Percentiles rank a stretch among this genome's conserved stretches.
phyloP scores from a whole-genome alignment of 37 sponge, comb jelly and placozoan species.

The Spongilla lacustris region DNA sequence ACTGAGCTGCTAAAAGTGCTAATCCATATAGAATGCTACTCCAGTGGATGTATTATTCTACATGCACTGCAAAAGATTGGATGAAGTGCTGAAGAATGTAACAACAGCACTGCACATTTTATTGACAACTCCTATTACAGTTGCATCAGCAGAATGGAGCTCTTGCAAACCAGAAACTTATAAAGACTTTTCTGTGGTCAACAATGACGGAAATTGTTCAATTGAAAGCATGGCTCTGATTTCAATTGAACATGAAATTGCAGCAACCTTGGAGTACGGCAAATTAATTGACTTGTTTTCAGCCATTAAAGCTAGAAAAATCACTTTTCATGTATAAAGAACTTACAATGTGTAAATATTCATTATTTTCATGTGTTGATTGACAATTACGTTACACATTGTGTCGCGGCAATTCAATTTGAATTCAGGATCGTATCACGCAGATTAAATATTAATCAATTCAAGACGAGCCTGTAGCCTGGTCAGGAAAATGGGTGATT shows the following conservation, averaged over 20 bases:
- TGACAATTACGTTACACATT: too few relatives aligned
- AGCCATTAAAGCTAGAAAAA: neutral
- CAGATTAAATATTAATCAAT: too few relatives aligned
- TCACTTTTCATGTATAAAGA: too few relatives aligned
- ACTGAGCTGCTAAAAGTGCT: too few relatives aligned
- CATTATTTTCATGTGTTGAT: too few relatives aligned
- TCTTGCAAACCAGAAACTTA: conserved; percentile 22
- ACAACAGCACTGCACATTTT: conserved; percentile 16
- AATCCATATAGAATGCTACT: too few relatives aligned
- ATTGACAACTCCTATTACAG: conserved; percentile 30
- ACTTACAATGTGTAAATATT: too few relatives aligned
- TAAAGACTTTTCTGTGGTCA: conserved; percentile 30
- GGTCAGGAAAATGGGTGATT: too few relatives aligned
- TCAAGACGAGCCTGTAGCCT: too few relatives aligned
- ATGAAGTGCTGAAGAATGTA: neutral
- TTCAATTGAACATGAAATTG: conserved; percentile 13
- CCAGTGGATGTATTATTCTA: neutral
- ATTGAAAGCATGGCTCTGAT: too few relatives aligned
- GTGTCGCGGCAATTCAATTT: too few relatives aligned
- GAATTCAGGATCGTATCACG: too few relatives aligned
- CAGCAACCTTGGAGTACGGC: neutral
- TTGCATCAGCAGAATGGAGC: conserved; percentile 14
- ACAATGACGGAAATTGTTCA: conserved; percentile 19
- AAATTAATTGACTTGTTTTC: neutral
- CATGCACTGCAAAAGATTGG: neutral